Conservation (phyloP, 2,797 vertebrate species). For the Fringilla coelebs region DNA sequence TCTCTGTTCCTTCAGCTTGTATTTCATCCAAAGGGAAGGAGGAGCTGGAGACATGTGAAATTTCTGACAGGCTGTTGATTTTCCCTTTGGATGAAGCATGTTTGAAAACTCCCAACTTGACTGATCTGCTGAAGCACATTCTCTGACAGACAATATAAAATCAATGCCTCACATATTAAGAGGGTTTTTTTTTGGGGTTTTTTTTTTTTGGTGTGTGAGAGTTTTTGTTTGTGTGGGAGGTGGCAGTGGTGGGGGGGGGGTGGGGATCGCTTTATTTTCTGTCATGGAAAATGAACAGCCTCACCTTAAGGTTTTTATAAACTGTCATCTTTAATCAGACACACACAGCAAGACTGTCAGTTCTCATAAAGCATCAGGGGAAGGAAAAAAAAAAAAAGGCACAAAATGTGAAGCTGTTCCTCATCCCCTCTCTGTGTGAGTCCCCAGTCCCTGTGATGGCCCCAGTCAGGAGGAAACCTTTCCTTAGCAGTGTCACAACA, state of each 20-base stretch:
- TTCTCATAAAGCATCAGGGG: conserved; percentile 11
- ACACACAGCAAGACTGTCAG: conserved; percentile 53
- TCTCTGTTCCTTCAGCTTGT: neutral
- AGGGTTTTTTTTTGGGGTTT: neutral
- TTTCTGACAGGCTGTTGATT: conserved; percentile 68
- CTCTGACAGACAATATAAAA: conserved; percentile 68
- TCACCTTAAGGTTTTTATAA: conserved; percentile 71
- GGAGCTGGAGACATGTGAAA: conserved; percentile 34
- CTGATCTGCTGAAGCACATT: conserved; percentile 61
- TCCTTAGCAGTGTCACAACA: neutral
- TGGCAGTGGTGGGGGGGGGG: too few relatives aligned
- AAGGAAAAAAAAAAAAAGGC: neutral
- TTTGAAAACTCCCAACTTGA: conserved; percentile 70
- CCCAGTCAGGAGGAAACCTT: neutral
- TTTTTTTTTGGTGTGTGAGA: neutral
- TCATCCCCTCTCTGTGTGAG: neutral
- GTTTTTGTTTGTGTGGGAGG: conserved; percentile 16
- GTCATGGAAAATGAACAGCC: conserved; percentile 68
- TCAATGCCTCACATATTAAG: conserved; percentile 38
- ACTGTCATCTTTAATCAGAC: conserved; percentile 73
- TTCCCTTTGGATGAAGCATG: conserved; percentile 52
- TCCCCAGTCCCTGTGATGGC: neutral
- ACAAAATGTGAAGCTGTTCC: conserved; percentile 13
- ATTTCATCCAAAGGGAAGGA: neutral
- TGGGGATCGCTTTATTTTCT: conserved; percentile 27